A percentile compares a stretch with the other conserved stretches of the same genome.
These are phyloP conservation scores for Alectura lathami DNA, from an alignment of 2,113 vertebrate genomes.

Conservation along the genomic window DNA sequence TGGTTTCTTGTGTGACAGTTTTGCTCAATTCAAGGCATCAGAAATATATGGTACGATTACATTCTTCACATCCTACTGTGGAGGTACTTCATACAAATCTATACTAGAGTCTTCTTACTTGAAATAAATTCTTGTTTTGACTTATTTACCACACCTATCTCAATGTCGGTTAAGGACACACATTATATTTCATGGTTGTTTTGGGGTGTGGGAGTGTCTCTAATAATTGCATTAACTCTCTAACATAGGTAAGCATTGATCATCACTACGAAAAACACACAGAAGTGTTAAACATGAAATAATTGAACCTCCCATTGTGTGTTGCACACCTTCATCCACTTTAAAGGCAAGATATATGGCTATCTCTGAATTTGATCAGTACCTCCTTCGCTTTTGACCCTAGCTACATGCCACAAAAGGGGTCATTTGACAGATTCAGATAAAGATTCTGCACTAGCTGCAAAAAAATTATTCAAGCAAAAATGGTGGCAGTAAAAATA, in stretches of 20 bases:
- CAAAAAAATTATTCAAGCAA: slow-evolving; percentile 57
- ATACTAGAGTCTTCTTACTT: not conserved
- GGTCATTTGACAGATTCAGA: slow-evolving; percentile 51
- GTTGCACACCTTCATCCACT: not conserved
- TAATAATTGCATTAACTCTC: not conserved
- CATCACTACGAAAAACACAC: not conserved
- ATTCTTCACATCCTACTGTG: not conserved
- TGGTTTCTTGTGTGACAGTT: not conserved
- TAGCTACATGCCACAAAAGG: not conserved
- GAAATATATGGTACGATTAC: not conserved
- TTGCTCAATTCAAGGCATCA: not conserved
- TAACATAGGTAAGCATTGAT: not conserved
- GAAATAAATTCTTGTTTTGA: not conserved
- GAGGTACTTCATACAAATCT: not conserved
- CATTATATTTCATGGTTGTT: not conserved
- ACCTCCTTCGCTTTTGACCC: not conserved
- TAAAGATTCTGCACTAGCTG: slow-evolving; percentile 20
- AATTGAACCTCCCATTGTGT: not conserved
- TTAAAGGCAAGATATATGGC: not conserved
- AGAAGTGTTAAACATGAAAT: not conserved
- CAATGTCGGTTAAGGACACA: not conserved
- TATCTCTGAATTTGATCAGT: not conserved
- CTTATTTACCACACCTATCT: not conserved
- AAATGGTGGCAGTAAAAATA: slow-evolving; percentile 45
- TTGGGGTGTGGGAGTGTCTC: not conserved